A percentile compares a stretch with the other conserved stretches of the same genome.
These are phyloP conservation scores for Mnemiopsis leidyi DNA, from an alignment of 37 sponge, comb jelly and placozoan species.

Conservation along the genomic window DNA sequence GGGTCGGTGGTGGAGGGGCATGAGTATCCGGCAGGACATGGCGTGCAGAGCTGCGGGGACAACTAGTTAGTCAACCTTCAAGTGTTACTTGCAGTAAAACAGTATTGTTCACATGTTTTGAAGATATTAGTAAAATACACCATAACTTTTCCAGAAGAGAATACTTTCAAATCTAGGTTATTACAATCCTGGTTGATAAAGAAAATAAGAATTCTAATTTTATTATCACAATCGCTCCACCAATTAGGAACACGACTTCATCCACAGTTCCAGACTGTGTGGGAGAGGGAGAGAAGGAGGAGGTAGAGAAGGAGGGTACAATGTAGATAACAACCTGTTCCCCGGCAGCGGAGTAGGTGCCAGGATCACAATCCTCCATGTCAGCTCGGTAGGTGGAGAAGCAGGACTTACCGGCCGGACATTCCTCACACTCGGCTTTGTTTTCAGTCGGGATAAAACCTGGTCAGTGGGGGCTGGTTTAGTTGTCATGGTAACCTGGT, in stretches of 20 bases:
- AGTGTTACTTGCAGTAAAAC: too few relatives aligned
- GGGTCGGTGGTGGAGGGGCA: constrained; percentile 14
- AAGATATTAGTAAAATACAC: too few relatives aligned
- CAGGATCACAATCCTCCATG: not conserved
- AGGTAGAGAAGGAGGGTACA: not conserved
- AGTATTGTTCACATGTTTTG: too few relatives aligned
- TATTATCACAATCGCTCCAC: too few relatives aligned
- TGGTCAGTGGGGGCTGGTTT: not conserved
- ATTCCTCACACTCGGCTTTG: constrained; percentile 10
- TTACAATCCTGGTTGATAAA: too few relatives aligned
- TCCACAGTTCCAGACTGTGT: too few relatives aligned
- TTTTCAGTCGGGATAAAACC: constrained; percentile 12
- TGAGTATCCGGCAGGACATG: constrained; percentile 36
- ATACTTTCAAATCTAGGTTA: too few relatives aligned
- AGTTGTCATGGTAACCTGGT: too few relatives aligned
- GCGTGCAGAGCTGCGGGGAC: constrained; percentile 42
- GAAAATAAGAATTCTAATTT: too few relatives aligned
- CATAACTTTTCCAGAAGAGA: too few relatives aligned
- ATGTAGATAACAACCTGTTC: not conserved
- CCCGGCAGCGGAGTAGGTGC: constrained; percentile 10
- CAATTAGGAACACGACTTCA: not conserved
- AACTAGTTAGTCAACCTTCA: too few relatives aligned
- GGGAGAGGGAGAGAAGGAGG: not conserved
- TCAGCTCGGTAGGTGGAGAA: not conserved
- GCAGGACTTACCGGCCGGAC: constrained; percentile 56